Base-by-base conservation (phyloP, 2,888 invertebrate species). In the Elmis aenea region DNA sequence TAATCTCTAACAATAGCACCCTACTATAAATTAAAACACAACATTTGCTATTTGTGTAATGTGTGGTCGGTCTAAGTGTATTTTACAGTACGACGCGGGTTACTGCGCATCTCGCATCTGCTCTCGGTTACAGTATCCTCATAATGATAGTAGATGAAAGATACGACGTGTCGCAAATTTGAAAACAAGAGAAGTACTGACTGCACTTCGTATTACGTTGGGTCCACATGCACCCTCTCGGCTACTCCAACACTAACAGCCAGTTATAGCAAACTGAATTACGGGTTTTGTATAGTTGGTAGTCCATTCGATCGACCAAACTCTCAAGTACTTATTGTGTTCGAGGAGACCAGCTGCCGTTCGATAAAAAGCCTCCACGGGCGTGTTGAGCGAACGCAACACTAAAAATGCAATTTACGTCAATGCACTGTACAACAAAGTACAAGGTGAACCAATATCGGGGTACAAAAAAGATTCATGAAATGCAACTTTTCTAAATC, bases 271-370 rank as follows among this genome's bases (percentile, higher is more conserved):
- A 48, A 50, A 49, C 46, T 42, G 44, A 47, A 49, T 48, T 51
- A 46, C 40, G 26, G 38, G 42, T 44, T 45, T 46, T 48, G 39
- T 40, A 36, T 46, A 35, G 44, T 43, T 38, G 33, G 48, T 42
- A 42, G 36, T 35, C 30, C 36, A 37, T 46, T 42, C 48, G 48
- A 46, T 51, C 40, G 44, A 44, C 44, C 52, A 52, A 47, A 49
- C 46, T 50, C 43, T 52, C 52, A 36, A 52, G 52, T 52, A 42
- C 45, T 42, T 46, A 49, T 52, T 52, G 50, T 50, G 33, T 42
- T 38, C 33, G 25, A 38, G 38, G 20, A 28, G 43, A 49, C 52
- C 52, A 52, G 52, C 52, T 52, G 52, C 47, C 48, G 46, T 31
- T 25, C 24, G 38, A 43, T 37, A 41, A 33, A 42, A 45, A 45